Evolutionary conservation across 2,113 vertebrate genomes (phyloP), one percentile per base, ranked within the genome.

Genomic region (Rhodinocichla rosea): DNA sequence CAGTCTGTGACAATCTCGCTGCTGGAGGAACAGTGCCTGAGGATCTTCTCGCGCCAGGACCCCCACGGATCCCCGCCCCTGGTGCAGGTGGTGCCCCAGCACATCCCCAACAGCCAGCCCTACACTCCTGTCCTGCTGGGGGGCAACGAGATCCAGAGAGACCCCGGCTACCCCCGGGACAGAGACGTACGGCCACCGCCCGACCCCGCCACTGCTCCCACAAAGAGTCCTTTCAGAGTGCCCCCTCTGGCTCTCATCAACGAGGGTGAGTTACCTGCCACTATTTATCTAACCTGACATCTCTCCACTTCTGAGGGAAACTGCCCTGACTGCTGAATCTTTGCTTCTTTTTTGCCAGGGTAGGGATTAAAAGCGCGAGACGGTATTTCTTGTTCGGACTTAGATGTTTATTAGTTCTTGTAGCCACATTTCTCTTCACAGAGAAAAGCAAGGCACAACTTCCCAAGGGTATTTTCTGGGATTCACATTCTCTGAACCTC

Each of bases 81-180:
- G 7, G 99, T 99, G 40, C 99, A 99, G 95, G 99, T 99, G 10
- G 99, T 99, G 44, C 99, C 99, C 1, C 98, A 99, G 90, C 98
- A 98, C 77, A 98, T 99, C 39, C 99, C 99, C 4, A 97, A 98
- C 71, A 99, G 98, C 85, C 98, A 98, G 49, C 98, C 98, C 23
- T 98, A 99, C 71, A 98, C 98, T 1, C 98, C 98, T 0, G 82
- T 97, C 24, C 95, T 98, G 24, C 95, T 97, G 55, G 98, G 94
- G 11, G 97, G 98, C 60, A 99, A 99, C 10, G 99, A 99, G 97
- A 99, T 99, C 67, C 99, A 99, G 96, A 97, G 99, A 63, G 99
- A 99, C 62, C 98, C 98, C 0, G 98, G 98, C 11, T 99, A 99
- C 80, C 97, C 99, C 8, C 96, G 98, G 30, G 98, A 98, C 59